Evolutionary conservation across 2,797 vertebrate species (phyloP), one percentile per base, ranked within the genome.

Genomic region (Cossypha polioptera): DNA sequence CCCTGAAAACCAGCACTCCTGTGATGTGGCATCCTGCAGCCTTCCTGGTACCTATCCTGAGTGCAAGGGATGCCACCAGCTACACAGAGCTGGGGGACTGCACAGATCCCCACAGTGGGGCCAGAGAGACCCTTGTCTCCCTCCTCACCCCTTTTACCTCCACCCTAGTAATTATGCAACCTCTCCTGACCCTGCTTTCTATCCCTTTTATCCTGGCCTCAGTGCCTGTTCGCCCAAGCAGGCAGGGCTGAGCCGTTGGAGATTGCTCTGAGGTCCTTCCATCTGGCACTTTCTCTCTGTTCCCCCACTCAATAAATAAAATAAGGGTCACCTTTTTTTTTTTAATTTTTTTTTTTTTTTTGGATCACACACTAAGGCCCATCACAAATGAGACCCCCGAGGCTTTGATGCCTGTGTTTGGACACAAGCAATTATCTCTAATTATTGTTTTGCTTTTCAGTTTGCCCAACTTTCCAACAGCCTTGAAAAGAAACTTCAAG

Each of bases 391-490:
- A 96, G 96, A 96, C 97, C 96, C 97, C 96, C 95, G 97, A 98
- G 95, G 98, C 98, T 99, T 99, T 99, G 98, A 98, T 98, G 98
- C 98, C 98, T 98, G 98, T 99, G 98, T 99, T 99, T 99, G 98
- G 98, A 99, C 98, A 99, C 98, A 99, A 98, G 98, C 98, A 98
- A 98, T 98, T 98, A 98, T 98, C 98, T 98, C 98, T 98, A 98
- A 98, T 99, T 99, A 98, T 98, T 99, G 98, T 98, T 98, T 99
- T 98, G 98, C 98, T 98, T 98, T 98, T 98, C 98, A 98, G 98
- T 98, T 98, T 98, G 98, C 96, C 98, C 98, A 98, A 97, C 98
- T 97, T 96, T 95, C 97, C 96, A 96, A 97, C 95, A 96, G 97
- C 94, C 95, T 96, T 98, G 96, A 96, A 97, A 97, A 97, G 97